A percentile compares a stretch with the other conserved stretches of the same genome.
phyloP scores from a whole-genome alignment of 2,888 invertebrate species.

The Drosophila mulleri region DNA sequence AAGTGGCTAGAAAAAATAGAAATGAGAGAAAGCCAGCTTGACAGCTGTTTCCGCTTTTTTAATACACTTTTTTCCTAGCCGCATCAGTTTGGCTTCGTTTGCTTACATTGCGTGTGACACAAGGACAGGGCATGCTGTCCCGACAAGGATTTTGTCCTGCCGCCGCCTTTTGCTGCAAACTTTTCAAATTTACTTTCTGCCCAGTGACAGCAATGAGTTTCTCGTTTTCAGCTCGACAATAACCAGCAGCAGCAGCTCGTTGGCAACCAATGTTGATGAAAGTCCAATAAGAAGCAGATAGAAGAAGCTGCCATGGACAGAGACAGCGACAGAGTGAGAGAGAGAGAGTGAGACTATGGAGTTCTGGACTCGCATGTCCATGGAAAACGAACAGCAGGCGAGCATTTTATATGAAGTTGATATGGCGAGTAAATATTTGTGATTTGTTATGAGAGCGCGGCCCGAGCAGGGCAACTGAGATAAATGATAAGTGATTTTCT shows the following conservation, averaged over 20 bases:
- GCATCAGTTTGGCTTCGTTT: slow-evolving; percentile 55
- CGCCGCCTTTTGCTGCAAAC: slow-evolving; percentile 61
- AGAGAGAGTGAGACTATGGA: background rate
- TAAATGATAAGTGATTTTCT: slow-evolving; percentile 78
- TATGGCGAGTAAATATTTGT: slow-evolving; percentile 79
- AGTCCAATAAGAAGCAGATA: slow-evolving; percentile 68
- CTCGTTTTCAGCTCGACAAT: slow-evolving; percentile 65
- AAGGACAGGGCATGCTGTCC: slow-evolving; percentile 35
- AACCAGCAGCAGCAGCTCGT: slow-evolving; percentile 22
- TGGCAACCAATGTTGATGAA: slow-evolving; percentile 66
- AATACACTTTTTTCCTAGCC: slow-evolving; percentile 68
- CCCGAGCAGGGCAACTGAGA: slow-evolving; percentile 54
- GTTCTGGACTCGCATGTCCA: slow-evolving; percentile 31
- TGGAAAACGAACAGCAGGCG: slow-evolving; percentile 7
- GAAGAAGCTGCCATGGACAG: slow-evolving; percentile 34
- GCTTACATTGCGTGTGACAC: slow-evolving; percentile 67
- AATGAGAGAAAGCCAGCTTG: slow-evolving; percentile 53
- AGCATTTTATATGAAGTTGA: slow-evolving; percentile 75
- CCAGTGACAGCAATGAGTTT: slow-evolving; percentile 79
- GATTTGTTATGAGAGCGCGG: slow-evolving; percentile 72
- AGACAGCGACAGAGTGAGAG: slow-evolving; percentile 2
- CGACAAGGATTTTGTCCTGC: slow-evolving; percentile 62
- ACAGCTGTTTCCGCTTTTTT: slow-evolving; percentile 81
- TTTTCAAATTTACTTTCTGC: slow-evolving; percentile 80
- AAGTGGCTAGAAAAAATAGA: slow-evolving; percentile 11